These are phyloP conservation scores for Trichopria drosophilae DNA, from an alignment of 2,888 invertebrate genomes.

Conservation along the genomic window DNA sequence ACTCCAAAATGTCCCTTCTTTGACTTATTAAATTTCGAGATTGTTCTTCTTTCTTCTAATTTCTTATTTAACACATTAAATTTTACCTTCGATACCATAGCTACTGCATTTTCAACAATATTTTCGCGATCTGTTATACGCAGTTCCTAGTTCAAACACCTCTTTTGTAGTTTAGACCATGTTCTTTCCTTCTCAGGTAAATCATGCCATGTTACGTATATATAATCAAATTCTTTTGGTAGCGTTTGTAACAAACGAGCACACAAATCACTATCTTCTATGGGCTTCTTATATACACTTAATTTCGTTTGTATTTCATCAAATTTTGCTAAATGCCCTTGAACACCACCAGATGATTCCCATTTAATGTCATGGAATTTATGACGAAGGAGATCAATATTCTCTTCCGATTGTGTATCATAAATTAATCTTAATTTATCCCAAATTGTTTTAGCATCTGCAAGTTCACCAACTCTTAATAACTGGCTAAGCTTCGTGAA, in stretches of 20 bases:
- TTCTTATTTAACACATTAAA: too few species aligned
- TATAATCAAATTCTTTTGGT: conserved; percentile 14
- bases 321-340: too few species aligned
- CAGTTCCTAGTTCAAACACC: conserved; percentile 7
- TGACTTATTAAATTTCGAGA: too few species aligned
- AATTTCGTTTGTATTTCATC: conserved; percentile 9
- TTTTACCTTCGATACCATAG: background rate
- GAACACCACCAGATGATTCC: conserved; percentile 6
- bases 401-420: too few species aligned
- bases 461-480: too few species aligned
- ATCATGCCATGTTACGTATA: conserved; percentile 17
- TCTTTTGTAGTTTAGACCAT: conserved; percentile 3
- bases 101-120: background rate
- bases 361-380: conserved; percentile 9
- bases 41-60: too few species aligned
- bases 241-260: too few species aligned
- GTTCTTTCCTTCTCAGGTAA: conserved; percentile 6
- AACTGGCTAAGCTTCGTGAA: too few species aligned
- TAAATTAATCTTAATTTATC: too few species aligned
- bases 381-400: conserved; percentile 5
- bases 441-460: too few species aligned
- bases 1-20: too few species aligned
- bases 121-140: background rate
- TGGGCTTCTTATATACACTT: conserved; percentile 1
- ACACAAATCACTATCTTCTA: conserved; percentile 4